Evolutionary conservation across 2,113 vertebrate species (phyloP), one percentile per base, ranked within the genome.

Genomic region (Telmatochromis sp.): DNA sequence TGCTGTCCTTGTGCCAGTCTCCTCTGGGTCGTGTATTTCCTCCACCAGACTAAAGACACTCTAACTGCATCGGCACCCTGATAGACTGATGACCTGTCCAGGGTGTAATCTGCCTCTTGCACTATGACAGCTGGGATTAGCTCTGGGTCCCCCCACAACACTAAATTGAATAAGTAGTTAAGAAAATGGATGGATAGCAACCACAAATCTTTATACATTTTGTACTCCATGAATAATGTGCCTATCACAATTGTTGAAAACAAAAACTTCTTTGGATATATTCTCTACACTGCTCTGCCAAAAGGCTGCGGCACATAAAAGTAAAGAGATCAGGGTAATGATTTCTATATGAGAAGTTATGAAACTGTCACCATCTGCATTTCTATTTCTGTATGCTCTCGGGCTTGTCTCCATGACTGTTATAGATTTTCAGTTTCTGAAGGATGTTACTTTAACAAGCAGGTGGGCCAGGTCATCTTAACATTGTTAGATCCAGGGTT

Each of bases 331-430:
- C 70, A 60, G 35, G 57, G 49, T 75, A 83, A 89, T 84, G 42
- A 86, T 87, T 84, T 84, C 89, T 81, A 83, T 90, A 86, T 28
- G 49, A 89, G 82, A 47, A 49, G 82, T 90, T 91, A 92, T 92
- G 87, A 92, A 95, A 88, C 88, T 68, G 37, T 42, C 51, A 45
- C 21, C 37, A 93, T 93, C 91, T 92, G 84, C 91, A 90, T 93
- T 84, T 93, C 84, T 92, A 89, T 93, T 90, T 89, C 78, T 70
- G 83, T 83, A 81, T 7, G 7, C 81, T 87, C 45, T 82, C 65
- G 49, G 17, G 19, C 86, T 47, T 15, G 54, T 88, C 75, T 89
- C 53, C 70, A 68, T 80, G 60, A 75, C 83, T 83, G 84, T 86
- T 45, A 58, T 13, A 84, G 80, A 86, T 91, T 87, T 87, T 84